Evolutionary conservation across 2,888 invertebrate genomes (phyloP).

Genomic region (Autographa gamma): DNA sequence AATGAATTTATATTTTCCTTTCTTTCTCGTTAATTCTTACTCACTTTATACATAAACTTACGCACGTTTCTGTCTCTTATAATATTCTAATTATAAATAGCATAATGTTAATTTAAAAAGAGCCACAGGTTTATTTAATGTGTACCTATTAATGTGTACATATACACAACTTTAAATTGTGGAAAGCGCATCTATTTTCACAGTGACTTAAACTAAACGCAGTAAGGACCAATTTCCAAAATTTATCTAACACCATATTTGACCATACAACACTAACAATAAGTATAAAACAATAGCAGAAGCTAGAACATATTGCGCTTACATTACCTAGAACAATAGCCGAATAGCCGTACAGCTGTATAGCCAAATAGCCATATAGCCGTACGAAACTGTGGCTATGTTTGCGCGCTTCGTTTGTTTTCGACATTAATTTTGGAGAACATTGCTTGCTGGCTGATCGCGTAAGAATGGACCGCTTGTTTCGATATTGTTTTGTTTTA

Average conservation of each 20-base stretch:
- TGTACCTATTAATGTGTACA: too few relatives aligned
- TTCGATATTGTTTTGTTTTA: constrained; percentile 25
- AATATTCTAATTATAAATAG: too few relatives aligned
- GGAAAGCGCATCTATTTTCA: too few relatives aligned
- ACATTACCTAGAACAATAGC: neutral
- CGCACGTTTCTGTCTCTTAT: too few relatives aligned
- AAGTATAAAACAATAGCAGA: constrained; percentile 14
- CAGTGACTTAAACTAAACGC: neutral
- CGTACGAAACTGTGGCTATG: neutral
- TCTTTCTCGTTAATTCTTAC: too few relatives aligned
- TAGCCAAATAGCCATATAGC: constrained; percentile 11
- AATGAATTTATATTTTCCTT: too few relatives aligned
- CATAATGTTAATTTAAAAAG: too few relatives aligned
- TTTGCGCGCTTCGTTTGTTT: constrained; percentile 6
- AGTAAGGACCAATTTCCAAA: neutral
- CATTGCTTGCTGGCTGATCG: constrained; percentile 14
- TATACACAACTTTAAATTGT: too few relatives aligned
- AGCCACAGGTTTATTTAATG: too few relatives aligned
- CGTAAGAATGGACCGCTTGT: constrained; percentile 27
- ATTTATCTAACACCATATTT: too few relatives aligned
- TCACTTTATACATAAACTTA: too few relatives aligned
- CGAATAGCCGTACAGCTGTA: constrained; percentile 9
- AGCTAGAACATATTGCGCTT: constrained; percentile 13
- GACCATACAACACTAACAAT: neutral
- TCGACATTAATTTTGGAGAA: constrained; percentile 36